Base-by-base conservation (phyloP, 2,888 invertebrate species). In the Drosophila monieri region DNA sequence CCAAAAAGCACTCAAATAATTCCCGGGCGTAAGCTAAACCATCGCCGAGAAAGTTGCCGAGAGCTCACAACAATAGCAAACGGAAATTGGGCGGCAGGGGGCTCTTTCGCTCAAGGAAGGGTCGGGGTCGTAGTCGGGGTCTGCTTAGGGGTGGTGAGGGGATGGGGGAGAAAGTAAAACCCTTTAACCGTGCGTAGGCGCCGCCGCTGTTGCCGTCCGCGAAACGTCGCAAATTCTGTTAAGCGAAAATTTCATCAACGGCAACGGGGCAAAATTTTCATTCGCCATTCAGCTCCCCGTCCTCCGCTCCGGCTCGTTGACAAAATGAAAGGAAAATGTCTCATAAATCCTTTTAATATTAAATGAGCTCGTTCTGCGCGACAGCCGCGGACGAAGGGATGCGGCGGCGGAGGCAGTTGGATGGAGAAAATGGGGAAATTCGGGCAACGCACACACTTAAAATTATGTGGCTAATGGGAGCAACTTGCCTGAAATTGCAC, bases 311-410 rank as follows among this genome's bases (percentile, higher is more conserved):
- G 27, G 48, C 67, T 86, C 78, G 86, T 88, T 86, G 88, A 89
- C 89, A 87, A 87, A 87, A 88, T 87, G 86, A 84, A 88, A 89
- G 85, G 88, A 80, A 85, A 89, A 83, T 80, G 89, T 89, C 89
- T 89, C 89, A 89, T 89, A 88, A 88, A 89, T 89, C 88, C 88
- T 89, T 88, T 88, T 88, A 88, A 88, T 88, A 88, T 89, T 89
- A 88, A 88, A 88, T 89, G 89, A 88, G 88, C 86, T 83, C 80
- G 72, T 76, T 81, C 78, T 66, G 59, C 61, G 59, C 41, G 61
- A 62, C 32, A n/a, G 55, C 30, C 27, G 37, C 15, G 6, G 21
- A 35, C 2, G 37, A 25, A 6, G 21, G 6, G 27, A 27, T 9
- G 25, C 12, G 10, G 15, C 8, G 32, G 15, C 1, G n/a, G 3